Evolutionary conservation across 2,888 invertebrate genomes (phyloP).

Genomic region (Homarus gammarus): DNA sequence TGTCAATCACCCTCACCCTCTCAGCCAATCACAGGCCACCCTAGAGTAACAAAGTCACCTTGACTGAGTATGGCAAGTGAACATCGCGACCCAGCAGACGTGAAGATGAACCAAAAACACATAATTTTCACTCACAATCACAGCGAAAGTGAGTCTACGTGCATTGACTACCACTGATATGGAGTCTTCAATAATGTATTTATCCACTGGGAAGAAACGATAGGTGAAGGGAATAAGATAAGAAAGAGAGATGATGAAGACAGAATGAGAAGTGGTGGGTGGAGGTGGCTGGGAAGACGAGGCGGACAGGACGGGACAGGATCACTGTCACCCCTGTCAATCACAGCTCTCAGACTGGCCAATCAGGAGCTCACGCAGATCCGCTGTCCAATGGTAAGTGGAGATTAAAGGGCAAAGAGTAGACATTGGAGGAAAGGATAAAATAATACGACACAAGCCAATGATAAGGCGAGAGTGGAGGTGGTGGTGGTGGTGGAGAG

Average conservation of each 20-base stretch:
- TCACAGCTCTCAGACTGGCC: constrained; percentile 23
- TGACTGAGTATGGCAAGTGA: not conserved
- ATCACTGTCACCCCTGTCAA: constrained; percentile 51
- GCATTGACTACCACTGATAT: too few species aligned
- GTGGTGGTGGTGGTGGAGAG: too few species aligned
- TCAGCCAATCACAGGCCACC: constrained; percentile 25
- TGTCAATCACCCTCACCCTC: not conserved
- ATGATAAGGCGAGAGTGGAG: too few species aligned
- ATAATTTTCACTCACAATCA: too few species aligned
- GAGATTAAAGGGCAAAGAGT: not conserved
- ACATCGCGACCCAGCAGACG: too few species aligned
- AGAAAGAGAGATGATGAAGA: too few species aligned
- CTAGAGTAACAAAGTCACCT: not conserved
- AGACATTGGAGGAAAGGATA: not conserved
- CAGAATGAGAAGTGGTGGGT: too few species aligned
- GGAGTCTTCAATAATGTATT: too few species aligned
- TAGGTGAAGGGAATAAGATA: too few species aligned
- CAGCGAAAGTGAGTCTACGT: too few species aligned
- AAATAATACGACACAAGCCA: not conserved
- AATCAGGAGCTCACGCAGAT: constrained; percentile 36
- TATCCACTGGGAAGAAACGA: too few species aligned
- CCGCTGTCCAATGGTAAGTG: not conserved
- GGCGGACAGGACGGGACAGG: constrained; percentile 38
- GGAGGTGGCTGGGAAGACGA: not conserved
- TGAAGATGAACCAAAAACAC: too few species aligned